These are phyloP conservation scores for Euzophera pinguis DNA, from an alignment of 2,888 invertebrate genomes.

Conservation along the genomic window DNA sequence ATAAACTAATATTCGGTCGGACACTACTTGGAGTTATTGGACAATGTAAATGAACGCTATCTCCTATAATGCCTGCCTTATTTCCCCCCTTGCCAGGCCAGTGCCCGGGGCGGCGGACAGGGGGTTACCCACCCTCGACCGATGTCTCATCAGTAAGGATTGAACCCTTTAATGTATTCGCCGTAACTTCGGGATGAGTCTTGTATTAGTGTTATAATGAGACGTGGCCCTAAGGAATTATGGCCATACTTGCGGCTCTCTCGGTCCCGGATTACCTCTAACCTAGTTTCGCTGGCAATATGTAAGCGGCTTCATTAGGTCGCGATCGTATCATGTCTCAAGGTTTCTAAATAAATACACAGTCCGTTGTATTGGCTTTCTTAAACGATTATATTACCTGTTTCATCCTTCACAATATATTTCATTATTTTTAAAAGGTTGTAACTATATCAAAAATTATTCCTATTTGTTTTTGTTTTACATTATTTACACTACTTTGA, in stretches of 20 bases:
- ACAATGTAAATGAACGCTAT: conserved; percentile 81
- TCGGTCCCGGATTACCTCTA: conserved; percentile 61
- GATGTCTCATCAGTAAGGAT: conserved; percentile 79
- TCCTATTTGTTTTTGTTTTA: too few species aligned
- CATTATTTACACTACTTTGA: too few species aligned
- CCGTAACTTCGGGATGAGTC: conserved; percentile 79
- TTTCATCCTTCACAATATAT: too few species aligned
- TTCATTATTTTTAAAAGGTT: too few species aligned
- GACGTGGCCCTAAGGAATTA: conserved; percentile 78
- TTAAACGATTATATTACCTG: too few species aligned
- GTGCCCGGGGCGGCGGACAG: conserved; percentile 60
- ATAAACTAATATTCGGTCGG: conserved; percentile 78
- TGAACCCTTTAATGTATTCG: conserved; percentile 80
- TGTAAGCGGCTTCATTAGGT: conserved; percentile 54
- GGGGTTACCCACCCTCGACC: conserved; percentile 57
- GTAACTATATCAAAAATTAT: too few species aligned
- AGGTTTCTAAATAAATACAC: conserved; percentile 25
- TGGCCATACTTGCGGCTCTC: conserved; percentile 71
- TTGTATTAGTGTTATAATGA: conserved; percentile 81
- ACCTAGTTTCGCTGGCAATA: conserved; percentile 73
- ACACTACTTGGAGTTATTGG: conserved; percentile 80
- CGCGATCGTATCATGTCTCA: conserved; percentile 46
- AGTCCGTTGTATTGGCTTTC: too few species aligned
- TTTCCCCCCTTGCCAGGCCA: conserved; percentile 65
- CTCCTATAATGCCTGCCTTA: conserved; percentile 79